These are phyloP conservation scores for Heliconius congener DNA, from an alignment of 1,140 invertebrate genomes.

Conservation along the genomic window DNA sequence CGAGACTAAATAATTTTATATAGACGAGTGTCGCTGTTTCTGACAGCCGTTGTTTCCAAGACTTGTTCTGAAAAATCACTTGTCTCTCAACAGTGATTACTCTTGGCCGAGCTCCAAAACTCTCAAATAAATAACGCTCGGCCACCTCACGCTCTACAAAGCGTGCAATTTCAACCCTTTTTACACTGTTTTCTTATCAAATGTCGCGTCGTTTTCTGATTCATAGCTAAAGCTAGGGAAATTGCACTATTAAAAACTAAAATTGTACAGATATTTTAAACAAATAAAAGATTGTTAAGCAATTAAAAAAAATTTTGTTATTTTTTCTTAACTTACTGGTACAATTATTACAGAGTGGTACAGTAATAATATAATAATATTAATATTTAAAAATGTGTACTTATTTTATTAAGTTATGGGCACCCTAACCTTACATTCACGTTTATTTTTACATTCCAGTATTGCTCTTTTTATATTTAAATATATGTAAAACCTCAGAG, in stretches of 20 bases:
- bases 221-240: constrained; percentile 19
- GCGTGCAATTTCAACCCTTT: constrained; percentile 35
- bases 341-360: neutral
- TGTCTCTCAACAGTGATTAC: constrained; percentile 41
- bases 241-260: constrained; percentile 16
- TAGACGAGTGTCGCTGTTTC: constrained; percentile 11
- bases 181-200: constrained; percentile 29
- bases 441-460: neutral
- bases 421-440: neutral
- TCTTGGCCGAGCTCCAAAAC: constrained; percentile 45
- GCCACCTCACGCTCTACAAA: constrained; percentile 35
- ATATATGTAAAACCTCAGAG: no score
- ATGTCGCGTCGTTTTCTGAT: constrained; percentile 26
- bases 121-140: constrained; percentile 43
- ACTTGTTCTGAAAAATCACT: constrained; percentile 41
- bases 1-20: constrained; percentile 13
- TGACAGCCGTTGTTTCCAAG: constrained; percentile 26
- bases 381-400: no score
- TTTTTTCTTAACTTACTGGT: neutral
- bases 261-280: constrained; percentile 13
- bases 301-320: neutral
- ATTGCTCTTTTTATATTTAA: no score
- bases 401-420: no score
- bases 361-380: no score
- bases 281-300: neutral